phyloP scores from a whole-genome alignment of 2,797 vertebrate genomes.

The Protosalanx chinensis region DNA sequence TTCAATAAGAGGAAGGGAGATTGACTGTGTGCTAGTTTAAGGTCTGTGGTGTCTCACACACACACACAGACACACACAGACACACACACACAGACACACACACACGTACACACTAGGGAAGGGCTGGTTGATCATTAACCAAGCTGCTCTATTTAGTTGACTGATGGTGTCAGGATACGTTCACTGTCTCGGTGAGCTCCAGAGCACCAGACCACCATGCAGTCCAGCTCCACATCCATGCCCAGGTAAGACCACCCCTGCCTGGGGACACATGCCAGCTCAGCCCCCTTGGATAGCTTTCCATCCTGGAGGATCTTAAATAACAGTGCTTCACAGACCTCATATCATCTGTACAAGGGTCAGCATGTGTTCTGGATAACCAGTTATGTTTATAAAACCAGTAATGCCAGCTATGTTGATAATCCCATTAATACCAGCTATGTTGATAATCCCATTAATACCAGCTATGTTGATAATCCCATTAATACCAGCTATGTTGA shows the following conservation, averaged over 20 bases:
- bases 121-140: slow-evolving; percentile 70
- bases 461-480: no score
- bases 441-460: neutral
- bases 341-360: neutral
- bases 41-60: neutral
- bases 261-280: neutral
- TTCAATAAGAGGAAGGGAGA: no score
- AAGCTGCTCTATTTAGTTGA: slow-evolving; percentile 62
- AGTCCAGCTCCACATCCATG: slow-evolving; percentile 23
- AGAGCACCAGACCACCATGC: slow-evolving; percentile 34
- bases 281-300: no score
- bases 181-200: slow-evolving; percentile 52
- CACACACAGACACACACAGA: neutral
- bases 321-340: neutral
- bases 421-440: slow-evolving; percentile 1
- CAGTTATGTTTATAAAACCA: no score
- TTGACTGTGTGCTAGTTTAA: no score
- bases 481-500: neutral
- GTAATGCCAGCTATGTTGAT: no score
- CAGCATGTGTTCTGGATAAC: neutral
- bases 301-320: no score
- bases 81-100: neutral
- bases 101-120: slow-evolving; percentile 27
- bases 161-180: slow-evolving; percentile 60
- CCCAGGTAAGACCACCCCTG: slow-evolving; percentile 55